Base-by-base conservation (phyloP, 2,888 invertebrate species). In the Alloscopus bannaensis region DNA sequence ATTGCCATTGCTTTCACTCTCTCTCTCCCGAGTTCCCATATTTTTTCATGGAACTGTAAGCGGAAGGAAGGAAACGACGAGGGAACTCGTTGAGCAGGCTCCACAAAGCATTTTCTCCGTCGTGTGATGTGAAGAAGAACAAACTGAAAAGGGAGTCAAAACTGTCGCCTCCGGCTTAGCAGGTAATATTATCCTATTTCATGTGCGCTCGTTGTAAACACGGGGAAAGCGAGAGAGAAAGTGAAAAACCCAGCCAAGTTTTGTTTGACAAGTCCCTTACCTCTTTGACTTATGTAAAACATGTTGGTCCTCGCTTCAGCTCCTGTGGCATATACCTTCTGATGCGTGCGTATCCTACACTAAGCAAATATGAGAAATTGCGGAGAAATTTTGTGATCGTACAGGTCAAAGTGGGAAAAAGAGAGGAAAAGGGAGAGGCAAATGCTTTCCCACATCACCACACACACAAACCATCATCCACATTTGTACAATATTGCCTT, bases 141-240 rank as follows among this genome's bases (percentile, higher is more conserved):
- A 76, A 77, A 77, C 77, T 70, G 64, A 57, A 76, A 76, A 69
- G 69, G 65, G 76, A 77, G 77, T 77, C 77, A 77, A 77, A 77
- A 70, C 64, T 77, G 77, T 77, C 77, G 77, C 77, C 77, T 64
- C 77, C 70, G 77, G 77, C 77, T 52, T 70, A 77, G 70, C 70
- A 77, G 77, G 70, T 70, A 77, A 70, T 77, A 69, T 70, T 70
- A 60, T 70, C 55, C 69, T 42, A 18, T 62, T 62, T 62, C 40
- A 22, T 40, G 13, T 40, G 13, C 13, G 40, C 13, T 40, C 13
- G 13, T 40, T 13, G 8, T 8, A 40, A 8, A 40, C 40, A 40
- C 13, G 40, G 40, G 40, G 40, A 40, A 13, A 13, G 13, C 40
- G 40, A 13, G 40, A 40, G 13, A n/a, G n/a, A n/a, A 40, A 40